Evolutionary conservation across 2,113 vertebrate species (phyloP).

Genomic region (Rhynchomys soricoides): DNA sequence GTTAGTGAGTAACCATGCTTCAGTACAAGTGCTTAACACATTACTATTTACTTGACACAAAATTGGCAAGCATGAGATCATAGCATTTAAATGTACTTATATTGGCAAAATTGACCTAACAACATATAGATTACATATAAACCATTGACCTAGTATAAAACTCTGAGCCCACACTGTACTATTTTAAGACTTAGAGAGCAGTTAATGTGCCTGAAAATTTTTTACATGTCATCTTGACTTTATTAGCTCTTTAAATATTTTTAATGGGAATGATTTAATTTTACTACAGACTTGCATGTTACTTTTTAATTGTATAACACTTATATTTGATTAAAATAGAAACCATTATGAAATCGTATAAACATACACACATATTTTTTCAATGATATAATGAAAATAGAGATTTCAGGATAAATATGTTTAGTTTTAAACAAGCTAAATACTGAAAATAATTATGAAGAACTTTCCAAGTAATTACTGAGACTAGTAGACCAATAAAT

Average conservation of each 20-base stretch:
- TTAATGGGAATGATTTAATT: neutral
- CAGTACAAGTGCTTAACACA: neutral
- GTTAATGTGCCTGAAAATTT: neutral
- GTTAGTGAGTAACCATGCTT: conserved; percentile 11
- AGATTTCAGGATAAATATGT: neutral
- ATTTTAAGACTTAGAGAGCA: neutral
- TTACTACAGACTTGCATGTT: neutral
- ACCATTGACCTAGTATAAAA: neutral
- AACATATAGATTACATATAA: neutral
- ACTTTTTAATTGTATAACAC: neutral
- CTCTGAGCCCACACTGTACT: neutral
- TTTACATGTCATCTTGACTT: neutral
- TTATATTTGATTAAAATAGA: neutral
- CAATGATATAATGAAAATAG: neutral
- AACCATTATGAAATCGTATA: neutral
- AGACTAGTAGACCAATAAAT: neutral
- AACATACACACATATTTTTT: neutral
- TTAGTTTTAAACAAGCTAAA: neutral
- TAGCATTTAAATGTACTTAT: conserved; percentile 8
- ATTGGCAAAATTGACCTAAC: neutral
- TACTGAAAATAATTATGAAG: neutral
- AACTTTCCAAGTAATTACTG: neutral
- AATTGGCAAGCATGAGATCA: neutral
- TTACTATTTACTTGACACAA: neutral
- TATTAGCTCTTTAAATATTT: neutral